Base-by-base conservation (phyloP, 2,888 invertebrate genomes). In the Antheraea yamamai region DNA sequence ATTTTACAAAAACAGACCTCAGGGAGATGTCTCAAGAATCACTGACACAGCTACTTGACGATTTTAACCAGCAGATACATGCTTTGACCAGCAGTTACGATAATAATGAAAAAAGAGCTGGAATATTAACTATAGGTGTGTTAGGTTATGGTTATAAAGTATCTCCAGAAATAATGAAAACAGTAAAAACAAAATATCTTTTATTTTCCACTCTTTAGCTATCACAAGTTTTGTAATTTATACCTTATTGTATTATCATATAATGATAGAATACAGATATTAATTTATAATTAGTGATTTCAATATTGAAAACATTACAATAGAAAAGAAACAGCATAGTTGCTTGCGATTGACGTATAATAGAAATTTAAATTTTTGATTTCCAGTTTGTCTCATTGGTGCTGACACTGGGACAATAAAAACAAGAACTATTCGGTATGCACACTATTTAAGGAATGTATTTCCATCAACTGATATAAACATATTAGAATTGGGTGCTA, bases 401-500 rank as follows among this genome's bases (percentile, higher is more conserved):
- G 98, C 98, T 8, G 99, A 99, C 90, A 97, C 98, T 66, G 98
- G 98, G 55, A 98, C 98, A 85, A 97, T 97, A 79, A 97, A 97
- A 81, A 98, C 97, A 8, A 96, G 98, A 79, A 98, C 98, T 77
- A 97, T 97, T 76, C 96, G 99, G 75, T 99, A 98, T 94, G 98
- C 98, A 0, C 98, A 98, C 92, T 98, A 98, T 85, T 94, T 99
- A 75, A 96, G 98, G 77, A 98, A 98, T 91, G 95, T 98, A 47
- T 95, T 99, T 79, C 98, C 99, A 6, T 97, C 98, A 16, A 97
- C 96, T 85, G 99, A 99, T 92, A 96, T 97, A 0, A 97, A 97
- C 68, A 97, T 99, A 0, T 97, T 99, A 96, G 99, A 99, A 91
- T 95, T 99, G 82, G 98, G 99, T 18, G 98, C 99, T 0, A 98